phyloP scores from a whole-genome alignment of 2,888 invertebrate genomes.

The Cyclophora punctaria region DNA sequence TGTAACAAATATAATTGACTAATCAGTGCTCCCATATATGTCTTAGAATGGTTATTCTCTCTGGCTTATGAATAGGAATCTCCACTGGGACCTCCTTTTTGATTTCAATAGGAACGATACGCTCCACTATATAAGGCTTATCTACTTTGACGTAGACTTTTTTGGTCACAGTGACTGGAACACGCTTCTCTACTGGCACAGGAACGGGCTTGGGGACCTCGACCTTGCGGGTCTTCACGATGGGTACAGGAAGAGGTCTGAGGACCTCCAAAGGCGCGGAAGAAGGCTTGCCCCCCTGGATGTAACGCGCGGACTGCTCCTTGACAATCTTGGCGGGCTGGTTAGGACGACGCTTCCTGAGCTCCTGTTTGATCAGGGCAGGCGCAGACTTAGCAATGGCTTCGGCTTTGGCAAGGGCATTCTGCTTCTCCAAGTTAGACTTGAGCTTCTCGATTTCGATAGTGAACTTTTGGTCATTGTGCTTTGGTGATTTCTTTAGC shows the following conservation, averaged over 20 bases:
- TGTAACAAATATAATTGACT: constrained; percentile 16
- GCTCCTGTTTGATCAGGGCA: constrained; percentile 30
- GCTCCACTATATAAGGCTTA: constrained; percentile 33
- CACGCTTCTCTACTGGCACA: constrained; percentile 24
- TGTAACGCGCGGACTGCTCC: constrained; percentile 8
- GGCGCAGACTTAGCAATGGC: constrained; percentile 34
- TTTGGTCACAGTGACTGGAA: constrained; percentile 24
- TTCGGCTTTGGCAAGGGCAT: constrained; percentile 34
- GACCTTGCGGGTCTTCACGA: constrained; percentile 28
- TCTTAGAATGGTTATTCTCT: constrained; percentile 35
- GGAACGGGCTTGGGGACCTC: constrained; percentile 30
- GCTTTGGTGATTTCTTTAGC: constrained; percentile 38
- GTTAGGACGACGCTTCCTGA: constrained; percentile 28
- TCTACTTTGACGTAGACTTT: constrained; percentile 35
- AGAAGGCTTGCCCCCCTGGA: background rate
- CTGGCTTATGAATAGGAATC: constrained; percentile 25
- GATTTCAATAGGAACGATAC: constrained; percentile 26
- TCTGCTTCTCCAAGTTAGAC: constrained; percentile 36
- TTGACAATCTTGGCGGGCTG: constrained; percentile 27
- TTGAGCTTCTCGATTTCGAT: constrained; percentile 38
- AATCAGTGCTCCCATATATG: constrained; percentile 44
- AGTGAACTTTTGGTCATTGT: constrained; percentile 36
- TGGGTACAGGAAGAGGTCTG: constrained; percentile 27
- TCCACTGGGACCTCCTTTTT: constrained; percentile 29
- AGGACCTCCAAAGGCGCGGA: constrained; percentile 28